These are phyloP conservation scores for Diorhabda elongata DNA, from an alignment of 1,140 invertebrate genomes.

Conservation along the genomic window DNA sequence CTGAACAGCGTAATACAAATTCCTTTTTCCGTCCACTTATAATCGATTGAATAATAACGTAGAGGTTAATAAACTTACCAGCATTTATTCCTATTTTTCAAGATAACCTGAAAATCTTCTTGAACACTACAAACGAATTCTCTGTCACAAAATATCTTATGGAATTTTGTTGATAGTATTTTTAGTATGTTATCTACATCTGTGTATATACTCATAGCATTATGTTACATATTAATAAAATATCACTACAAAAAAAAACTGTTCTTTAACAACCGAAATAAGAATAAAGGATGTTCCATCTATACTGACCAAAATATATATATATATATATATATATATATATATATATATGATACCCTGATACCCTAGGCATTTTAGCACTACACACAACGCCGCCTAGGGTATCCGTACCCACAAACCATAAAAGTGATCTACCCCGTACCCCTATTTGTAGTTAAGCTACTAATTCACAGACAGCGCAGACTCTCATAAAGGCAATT, in stretches of 20 bases:
- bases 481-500: no score
- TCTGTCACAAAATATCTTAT: slow-evolving; percentile 37
- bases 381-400: no score
- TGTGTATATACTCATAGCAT: slow-evolving; percentile 31
- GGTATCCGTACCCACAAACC: no score
- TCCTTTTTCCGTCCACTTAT: slow-evolving; percentile 30
- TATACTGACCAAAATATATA: no score
- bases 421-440: no score
- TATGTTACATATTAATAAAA: slow-evolving; percentile 3
- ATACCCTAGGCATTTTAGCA: no score
- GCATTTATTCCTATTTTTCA: slow-evolving; percentile 32
- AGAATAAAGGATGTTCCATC: no score
- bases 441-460: no score
- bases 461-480: no score
- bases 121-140: slow-evolving; percentile 38
- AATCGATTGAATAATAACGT: slow-evolving; percentile 9
- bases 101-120: slow-evolving; percentile 34
- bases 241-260: not conserved
- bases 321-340: no score
- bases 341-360: no score
- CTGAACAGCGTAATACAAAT: slow-evolving; percentile 26
- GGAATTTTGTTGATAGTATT: slow-evolving; percentile 37
- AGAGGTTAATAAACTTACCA: slow-evolving; percentile 30
- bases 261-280: not conserved
- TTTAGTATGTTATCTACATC: slow-evolving; percentile 35